Conservation (phyloP, 2,888 invertebrate species). For the Cantharis rufa region DNA sequence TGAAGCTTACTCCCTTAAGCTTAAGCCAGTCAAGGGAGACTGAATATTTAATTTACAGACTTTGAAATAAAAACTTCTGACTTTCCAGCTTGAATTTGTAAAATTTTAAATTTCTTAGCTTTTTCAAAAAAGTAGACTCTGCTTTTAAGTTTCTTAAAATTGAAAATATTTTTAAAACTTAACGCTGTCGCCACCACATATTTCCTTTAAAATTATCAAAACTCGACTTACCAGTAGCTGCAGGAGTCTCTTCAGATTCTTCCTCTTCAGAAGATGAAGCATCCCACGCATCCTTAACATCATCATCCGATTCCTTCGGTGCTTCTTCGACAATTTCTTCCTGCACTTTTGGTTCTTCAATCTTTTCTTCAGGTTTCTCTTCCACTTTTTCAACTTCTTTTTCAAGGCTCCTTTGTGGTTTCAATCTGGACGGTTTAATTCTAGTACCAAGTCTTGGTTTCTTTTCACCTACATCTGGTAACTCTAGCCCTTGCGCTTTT, state of each 20-base stretch:
- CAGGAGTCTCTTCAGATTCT: slow-evolving; percentile 54
- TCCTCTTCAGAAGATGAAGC: slow-evolving; percentile 70
- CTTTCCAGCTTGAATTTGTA: too few relatives aligned
- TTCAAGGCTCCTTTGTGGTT: slow-evolving; percentile 66
- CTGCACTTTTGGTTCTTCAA: slow-evolving; percentile 41
- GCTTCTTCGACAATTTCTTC: slow-evolving; percentile 45
- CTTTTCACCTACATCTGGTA: slow-evolving; percentile 73
- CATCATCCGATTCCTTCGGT: slow-evolving; percentile 49
- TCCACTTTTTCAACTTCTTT: slow-evolving; percentile 20
- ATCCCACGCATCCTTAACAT: slow-evolving; percentile 86
- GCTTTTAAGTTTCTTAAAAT: too few relatives aligned
- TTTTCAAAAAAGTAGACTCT: too few relatives aligned
- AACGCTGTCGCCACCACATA: too few relatives aligned
- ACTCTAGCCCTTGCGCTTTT: slow-evolving; percentile 84
- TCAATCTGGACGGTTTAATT: slow-evolving; percentile 71
- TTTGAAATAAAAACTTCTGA: too few relatives aligned
- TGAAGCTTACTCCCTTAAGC: too few relatives aligned
- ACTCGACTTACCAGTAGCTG: slow-evolving; percentile 17
- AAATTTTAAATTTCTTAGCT: too few relatives aligned
- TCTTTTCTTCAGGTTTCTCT: slow-evolving; percentile 39
- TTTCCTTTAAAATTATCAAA: neutral
- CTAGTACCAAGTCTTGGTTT: slow-evolving; percentile 72
- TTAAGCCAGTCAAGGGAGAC: too few relatives aligned
- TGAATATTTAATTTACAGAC: too few relatives aligned
- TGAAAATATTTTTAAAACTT: too few relatives aligned